Conservation (phyloP, 1,140 invertebrate species). For the Luehdorfia chinensis region DNA sequence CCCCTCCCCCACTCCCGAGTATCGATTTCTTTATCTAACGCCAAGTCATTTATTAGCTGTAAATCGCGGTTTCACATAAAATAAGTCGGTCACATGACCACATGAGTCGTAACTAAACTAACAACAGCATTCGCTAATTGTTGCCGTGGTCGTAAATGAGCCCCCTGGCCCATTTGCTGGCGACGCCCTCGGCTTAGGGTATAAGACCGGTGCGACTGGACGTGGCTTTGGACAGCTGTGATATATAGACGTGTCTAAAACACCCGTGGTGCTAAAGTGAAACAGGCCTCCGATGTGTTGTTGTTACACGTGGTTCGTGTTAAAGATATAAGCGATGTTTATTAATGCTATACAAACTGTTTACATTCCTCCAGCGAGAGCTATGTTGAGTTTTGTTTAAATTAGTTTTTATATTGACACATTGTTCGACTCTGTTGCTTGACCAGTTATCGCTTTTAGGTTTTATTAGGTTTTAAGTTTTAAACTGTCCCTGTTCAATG, state of each 20-base stretch:
- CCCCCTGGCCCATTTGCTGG: too few species aligned
- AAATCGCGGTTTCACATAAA: too few species aligned
- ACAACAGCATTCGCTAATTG: too few species aligned
- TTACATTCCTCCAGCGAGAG: constrained; percentile 72
- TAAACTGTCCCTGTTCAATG: constrained; percentile 46
- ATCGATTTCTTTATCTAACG: too few species aligned
- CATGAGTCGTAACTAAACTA: too few species aligned
- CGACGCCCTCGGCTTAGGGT: too few species aligned
- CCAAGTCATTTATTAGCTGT: too few species aligned
- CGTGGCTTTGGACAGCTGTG: constrained; percentile 34
- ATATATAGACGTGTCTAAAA: constrained; percentile 45
- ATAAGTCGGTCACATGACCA: too few species aligned
- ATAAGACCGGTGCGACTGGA: too few species aligned
- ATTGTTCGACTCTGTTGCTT: constrained; percentile 50
- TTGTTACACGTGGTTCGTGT: constrained; percentile 65
- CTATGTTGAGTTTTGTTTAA: constrained; percentile 73
- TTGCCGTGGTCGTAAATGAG: too few species aligned
- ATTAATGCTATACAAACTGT: constrained; percentile 66
- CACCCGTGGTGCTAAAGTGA: constrained; percentile 61
- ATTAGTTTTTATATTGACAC: constrained; percentile 61
- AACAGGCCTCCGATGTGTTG: constrained; percentile 54
- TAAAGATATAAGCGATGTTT: constrained; percentile 55
- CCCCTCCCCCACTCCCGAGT: too few species aligned
- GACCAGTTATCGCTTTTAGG: constrained; percentile 60
- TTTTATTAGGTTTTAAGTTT: constrained; percentile 56